Evolutionary conservation across 2,797 vertebrate species (phyloP), one percentile per base, ranked within the genome.

Genomic region (Antrozous pallidus): DNA sequence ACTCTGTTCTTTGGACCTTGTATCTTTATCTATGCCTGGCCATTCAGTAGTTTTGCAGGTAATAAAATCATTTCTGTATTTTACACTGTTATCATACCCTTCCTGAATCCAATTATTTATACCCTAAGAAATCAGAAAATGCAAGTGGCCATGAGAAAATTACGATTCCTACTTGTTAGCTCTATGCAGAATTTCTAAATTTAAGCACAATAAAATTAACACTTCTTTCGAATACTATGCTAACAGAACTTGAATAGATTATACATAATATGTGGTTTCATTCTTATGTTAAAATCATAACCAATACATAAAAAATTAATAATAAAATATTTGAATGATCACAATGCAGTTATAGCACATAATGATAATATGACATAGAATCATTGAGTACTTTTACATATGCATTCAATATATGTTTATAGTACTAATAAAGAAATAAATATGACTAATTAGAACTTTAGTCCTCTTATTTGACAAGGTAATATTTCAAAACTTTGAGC

Each of bases 61-160:
- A 97, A 97, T 83, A 97, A 97, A 82, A 42, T 94, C 20, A 61
- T 95, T 42, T 92, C 94, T 6, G 36, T 96, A 56, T 96, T 97
- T 90, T 97, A 96, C 31, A 96, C 96, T 28, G 45, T 94, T 45
- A 49, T 97, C 10, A 94, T 93, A 7, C 96, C 97, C 22, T 75
- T 96, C 71, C 81, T 96, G 24, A 97, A 97, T 69, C 95, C 96
- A 26, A 71, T 97, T 56, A 97, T 97, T 65, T 97, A 97, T 2
- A 96, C 96, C 7, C 16, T 96, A 56, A 83, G 95, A 84, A 97
- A 95, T 67, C 49, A 47, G 20, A 91, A 97, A 74, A 91, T 96
- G 49, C 95, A 91, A 38, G n/a, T 8, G 2, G 93, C 94, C 17
- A 95, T 97, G 91, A 93, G 51, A 36, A 92, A 93, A 74, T 28